Percentiles rank a stretch among this genome's conserved stretches.
Evolutionary conservation across 2,797 vertebrate genomes (phyloP).

Genomic region (Melanogrammus aeglefinus): DNA sequence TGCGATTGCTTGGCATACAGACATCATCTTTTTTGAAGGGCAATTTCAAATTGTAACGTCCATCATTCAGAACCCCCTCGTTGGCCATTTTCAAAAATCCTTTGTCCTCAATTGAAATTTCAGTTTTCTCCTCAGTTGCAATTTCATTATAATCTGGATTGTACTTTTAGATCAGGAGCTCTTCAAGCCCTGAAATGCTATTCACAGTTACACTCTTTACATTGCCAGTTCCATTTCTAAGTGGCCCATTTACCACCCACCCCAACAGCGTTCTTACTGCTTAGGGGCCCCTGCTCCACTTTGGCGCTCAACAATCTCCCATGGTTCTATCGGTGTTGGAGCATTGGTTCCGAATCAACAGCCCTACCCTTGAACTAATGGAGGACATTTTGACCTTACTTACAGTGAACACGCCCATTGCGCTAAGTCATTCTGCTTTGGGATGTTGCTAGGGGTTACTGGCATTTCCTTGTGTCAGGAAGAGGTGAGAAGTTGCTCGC

Average conservation of each 20-base stretch:
- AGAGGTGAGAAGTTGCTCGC: not conserved
- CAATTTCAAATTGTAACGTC: not conserved
- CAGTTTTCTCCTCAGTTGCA: not conserved
- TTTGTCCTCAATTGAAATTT: not conserved
- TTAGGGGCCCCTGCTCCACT: no score
- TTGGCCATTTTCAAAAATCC: not conserved
- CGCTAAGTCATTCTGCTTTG: not conserved
- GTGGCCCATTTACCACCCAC: not conserved
- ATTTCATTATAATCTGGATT: not conserved
- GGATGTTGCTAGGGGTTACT: no score
- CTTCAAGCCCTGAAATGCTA: not conserved
- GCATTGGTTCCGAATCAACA: no score
- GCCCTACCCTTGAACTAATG: no score
- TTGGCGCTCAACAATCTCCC: no score
- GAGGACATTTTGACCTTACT: no score
- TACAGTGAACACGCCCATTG: not conserved
- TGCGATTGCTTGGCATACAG: not conserved
- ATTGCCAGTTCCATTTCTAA: not conserved
- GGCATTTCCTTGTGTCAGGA: not conserved
- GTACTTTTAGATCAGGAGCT: not conserved
- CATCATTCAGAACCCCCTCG: not conserved
- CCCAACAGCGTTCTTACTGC: not conserved
- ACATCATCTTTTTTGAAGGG: not conserved
- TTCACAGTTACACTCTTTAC: not conserved
- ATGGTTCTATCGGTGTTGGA: no score